Percentiles rank a stretch among this genome's conserved stretches.
These are phyloP conservation scores for Leptodactylus fuscus DNA, from an alignment of 2,113 vertebrate genomes.

Conservation along the genomic window DNA sequence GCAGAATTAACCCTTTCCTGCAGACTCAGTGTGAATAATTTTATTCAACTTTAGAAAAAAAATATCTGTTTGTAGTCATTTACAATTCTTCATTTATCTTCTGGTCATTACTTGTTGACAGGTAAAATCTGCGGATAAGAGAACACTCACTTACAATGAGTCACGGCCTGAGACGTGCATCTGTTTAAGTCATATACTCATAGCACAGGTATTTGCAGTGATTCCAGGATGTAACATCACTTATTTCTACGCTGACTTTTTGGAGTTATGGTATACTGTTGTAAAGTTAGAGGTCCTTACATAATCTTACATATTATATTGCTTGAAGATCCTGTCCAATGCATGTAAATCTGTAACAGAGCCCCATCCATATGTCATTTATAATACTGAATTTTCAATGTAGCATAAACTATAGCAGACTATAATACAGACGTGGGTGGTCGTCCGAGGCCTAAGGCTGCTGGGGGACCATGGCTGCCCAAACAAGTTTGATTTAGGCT, in stretches of 20 bases:
- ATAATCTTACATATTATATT: background rate
- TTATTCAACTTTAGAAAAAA: background rate
- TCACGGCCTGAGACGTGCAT: background rate
- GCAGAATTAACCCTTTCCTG: constrained; percentile 43
- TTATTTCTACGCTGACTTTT: background rate
- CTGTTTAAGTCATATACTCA: background rate
- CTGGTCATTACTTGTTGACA: constrained; percentile 25
- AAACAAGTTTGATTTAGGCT: too few species aligned
- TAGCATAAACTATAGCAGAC: too few species aligned
- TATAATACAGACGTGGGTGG: too few species aligned
- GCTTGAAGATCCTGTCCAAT: background rate
- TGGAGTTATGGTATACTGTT: background rate
- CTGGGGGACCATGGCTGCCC: too few species aligned
- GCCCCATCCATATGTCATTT: too few species aligned
- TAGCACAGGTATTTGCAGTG: background rate
- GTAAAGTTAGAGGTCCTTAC: background rate
- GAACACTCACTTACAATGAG: constrained; percentile 10
- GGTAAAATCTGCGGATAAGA: background rate
- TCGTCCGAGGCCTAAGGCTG: too few species aligned
- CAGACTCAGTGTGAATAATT: constrained; percentile 37
- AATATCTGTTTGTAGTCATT: constrained; percentile 24
- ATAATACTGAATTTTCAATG: too few species aligned
- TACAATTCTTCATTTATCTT: constrained; percentile 15
- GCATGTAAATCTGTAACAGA: too few species aligned
- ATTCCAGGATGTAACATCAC: background rate